phyloP scores from a whole-genome alignment of 2,113 vertebrate species.

The Cervus canadensis region DNA sequence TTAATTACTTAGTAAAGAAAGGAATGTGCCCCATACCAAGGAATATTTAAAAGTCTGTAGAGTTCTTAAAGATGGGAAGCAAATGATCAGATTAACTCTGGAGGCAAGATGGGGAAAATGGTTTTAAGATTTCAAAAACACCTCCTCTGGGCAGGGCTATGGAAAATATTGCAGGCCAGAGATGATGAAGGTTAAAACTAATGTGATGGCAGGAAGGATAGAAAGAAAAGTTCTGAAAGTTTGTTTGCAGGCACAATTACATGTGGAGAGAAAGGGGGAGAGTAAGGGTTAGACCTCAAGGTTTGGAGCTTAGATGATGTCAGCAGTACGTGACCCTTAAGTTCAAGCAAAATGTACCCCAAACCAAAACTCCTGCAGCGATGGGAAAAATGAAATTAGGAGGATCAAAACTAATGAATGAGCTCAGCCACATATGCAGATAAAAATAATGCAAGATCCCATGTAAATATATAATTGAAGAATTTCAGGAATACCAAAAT shows the following conservation, averaged over 20 bases:
- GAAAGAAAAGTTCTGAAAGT: not conserved
- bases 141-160: not conserved
- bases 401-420: constrained; percentile 2
- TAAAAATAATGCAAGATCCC: not conserved
- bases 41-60: not conserved
- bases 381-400: not conserved
- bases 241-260: not conserved
- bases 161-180: not conserved
- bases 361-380: not conserved
- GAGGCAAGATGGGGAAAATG: not conserved
- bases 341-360: not conserved
- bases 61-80: not conserved
- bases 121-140: constrained; percentile 19
- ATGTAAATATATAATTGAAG: not conserved
- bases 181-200: not conserved
- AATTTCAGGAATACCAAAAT: constrained; percentile 11
- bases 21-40: not conserved
- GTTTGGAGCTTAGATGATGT: not conserved
- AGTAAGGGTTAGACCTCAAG: not conserved
- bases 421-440: not conserved
- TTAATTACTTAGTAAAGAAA: not conserved
- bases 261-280: not conserved
- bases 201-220: not conserved
- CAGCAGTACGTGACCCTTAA: not conserved
- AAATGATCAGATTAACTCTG: constrained; percentile 6